phyloP scores from a whole-genome alignment of 2,888 invertebrate genomes.

The Flexamia atlantica region DNA sequence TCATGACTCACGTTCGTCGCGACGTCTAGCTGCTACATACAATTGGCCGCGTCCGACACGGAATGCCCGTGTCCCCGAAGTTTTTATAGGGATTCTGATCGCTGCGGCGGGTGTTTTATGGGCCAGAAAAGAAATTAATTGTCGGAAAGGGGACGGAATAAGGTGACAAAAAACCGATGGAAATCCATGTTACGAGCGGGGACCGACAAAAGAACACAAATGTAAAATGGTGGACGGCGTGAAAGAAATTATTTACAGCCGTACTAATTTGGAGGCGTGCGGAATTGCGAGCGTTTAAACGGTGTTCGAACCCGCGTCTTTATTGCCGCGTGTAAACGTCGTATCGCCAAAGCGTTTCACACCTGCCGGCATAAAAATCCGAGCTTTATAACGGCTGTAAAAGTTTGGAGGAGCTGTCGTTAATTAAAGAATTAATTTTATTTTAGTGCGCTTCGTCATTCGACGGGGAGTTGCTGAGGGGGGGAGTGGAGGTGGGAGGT shows the following conservation, averaged over 20 bases:
- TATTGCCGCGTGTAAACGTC: slow-evolving; percentile 34
- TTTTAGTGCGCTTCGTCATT: too few relatives aligned
- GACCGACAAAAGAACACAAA: slow-evolving; percentile 30
- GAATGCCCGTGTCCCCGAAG: not conserved
- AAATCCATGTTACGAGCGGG: not conserved
- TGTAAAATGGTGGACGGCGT: slow-evolving; percentile 33
- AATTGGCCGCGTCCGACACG: not conserved
- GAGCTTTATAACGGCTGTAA: too few relatives aligned
- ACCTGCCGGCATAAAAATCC: too few relatives aligned
- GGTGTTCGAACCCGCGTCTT: slow-evolving; percentile 25
- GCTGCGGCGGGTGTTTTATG: slow-evolving; percentile 8
- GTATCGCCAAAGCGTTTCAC: not conserved
- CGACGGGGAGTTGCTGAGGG: too few relatives aligned
- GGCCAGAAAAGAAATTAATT: slow-evolving; percentile 22
- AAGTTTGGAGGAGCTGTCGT: too few relatives aligned
- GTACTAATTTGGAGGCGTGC: slow-evolving; percentile 37
- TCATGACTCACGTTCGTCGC: not conserved
- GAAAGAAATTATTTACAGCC: slow-evolving; percentile 40
- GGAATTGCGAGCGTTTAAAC: slow-evolving; percentile 46
- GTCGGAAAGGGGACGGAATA: not conserved
- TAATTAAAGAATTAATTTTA: too few relatives aligned
- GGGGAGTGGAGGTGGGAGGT: too few relatives aligned
- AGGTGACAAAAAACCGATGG: not conserved
- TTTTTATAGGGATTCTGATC: slow-evolving; percentile 5
- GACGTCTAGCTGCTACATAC: not conserved